Conservation (phyloP, 2,797 vertebrate genomes). For the Picus viridis region DNA sequence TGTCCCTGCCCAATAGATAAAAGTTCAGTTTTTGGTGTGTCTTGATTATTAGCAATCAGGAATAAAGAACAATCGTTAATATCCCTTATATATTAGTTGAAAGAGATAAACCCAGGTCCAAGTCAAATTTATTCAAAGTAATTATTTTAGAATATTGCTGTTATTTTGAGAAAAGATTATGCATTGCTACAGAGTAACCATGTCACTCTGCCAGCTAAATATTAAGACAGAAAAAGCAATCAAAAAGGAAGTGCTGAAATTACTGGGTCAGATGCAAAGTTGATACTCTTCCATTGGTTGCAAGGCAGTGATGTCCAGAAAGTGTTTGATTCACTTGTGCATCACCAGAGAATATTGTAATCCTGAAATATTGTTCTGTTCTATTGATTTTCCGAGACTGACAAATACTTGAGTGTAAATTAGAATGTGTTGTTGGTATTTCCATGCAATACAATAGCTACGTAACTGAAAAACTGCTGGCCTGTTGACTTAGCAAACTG, state of each 20-base stretch:
- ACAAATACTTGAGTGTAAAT: constrained; percentile 7
- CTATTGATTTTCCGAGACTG: neutral
- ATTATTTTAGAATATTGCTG: neutral
- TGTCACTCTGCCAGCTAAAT: neutral
- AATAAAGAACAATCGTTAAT: neutral
- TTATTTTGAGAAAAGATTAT: neutral
- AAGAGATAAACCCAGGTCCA: neutral
- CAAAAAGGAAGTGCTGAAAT: constrained; percentile 18
- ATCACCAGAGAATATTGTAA: neutral
- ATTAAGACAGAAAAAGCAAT: neutral
- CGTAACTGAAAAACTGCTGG: neutral
- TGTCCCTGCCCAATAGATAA: neutral
- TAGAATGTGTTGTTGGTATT: neutral
- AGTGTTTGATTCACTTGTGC: neutral
- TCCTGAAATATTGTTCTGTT: neutral
- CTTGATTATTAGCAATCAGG: neutral
- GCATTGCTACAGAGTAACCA: neutral
- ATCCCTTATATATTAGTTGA: neutral
- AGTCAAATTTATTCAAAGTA: neutral
- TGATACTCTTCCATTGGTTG: neutral
- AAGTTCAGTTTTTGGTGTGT: neutral
- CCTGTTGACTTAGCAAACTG: neutral
- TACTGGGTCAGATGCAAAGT: neutral
- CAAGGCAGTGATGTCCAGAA: neutral
- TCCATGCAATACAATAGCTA: neutral